Evolutionary conservation across 2,888 invertebrate species (phyloP).

Genomic region (Cylloceria caligata): DNA sequence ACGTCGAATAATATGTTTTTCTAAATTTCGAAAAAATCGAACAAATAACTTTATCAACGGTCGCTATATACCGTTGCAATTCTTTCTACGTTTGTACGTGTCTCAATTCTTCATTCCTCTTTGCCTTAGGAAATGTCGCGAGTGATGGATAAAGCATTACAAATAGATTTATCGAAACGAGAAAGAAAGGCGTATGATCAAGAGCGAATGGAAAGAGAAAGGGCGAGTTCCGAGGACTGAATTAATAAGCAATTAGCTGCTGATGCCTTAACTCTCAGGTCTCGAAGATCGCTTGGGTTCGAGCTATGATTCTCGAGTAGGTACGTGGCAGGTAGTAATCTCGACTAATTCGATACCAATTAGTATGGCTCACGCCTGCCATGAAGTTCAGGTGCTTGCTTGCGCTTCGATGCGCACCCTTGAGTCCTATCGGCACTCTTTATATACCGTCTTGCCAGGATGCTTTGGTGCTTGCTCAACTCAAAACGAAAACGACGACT

Average conservation of each 20-base stretch:
- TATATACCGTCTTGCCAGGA: slow-evolving; percentile 14
- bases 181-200: not conserved
- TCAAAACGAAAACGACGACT: slow-evolving; percentile 21
- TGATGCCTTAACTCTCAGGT: slow-evolving; percentile 40
- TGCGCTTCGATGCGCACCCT: slow-evolving; percentile 40
- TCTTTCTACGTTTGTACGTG: not conserved
- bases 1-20: not conserved
- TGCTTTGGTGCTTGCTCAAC: slow-evolving; percentile 29
- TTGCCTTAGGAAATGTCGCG: not conserved
- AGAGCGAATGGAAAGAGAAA: slow-evolving; percentile 9
- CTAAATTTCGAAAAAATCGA: not conserved
- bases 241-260: slow-evolving; percentile 66
- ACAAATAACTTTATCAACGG: not conserved
- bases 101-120: not conserved
- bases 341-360: slow-evolving; percentile 78
- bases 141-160: not conserved
- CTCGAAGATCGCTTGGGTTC: slow-evolving; percentile 52
- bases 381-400: slow-evolving; percentile 46
- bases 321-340: slow-evolving; percentile 70
- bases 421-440: slow-evolving; percentile 42
- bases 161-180: slow-evolving; percentile 2
- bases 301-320: slow-evolving; percentile 37
- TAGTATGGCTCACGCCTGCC: slow-evolving; percentile 70
- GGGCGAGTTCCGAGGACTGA: slow-evolving; percentile 32
- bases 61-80: not conserved